These are phyloP conservation scores for Oryzias javanicus DNA, from an alignment of 2,113 vertebrate species.

Conservation along the genomic window DNA sequence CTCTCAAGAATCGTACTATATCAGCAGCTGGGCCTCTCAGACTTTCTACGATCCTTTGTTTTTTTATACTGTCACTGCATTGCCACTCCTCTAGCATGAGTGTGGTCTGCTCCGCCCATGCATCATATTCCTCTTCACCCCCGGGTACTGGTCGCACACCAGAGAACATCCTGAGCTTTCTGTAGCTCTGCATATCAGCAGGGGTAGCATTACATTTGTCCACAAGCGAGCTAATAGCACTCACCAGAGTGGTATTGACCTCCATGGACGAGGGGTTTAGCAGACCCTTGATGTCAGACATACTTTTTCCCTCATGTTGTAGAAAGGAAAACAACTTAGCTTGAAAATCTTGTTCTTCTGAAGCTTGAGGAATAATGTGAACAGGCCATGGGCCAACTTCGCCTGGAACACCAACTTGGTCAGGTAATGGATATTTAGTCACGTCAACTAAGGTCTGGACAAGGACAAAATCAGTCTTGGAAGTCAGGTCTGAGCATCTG, in stretches of 20 bases:
- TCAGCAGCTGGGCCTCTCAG: background rate
- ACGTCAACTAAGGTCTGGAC: background rate
- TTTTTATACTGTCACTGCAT: background rate
- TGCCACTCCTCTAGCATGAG: background rate
- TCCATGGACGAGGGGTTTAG: background rate
- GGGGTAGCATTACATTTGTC: background rate
- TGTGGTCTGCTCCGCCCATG: background rate
- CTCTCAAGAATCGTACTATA: background rate
- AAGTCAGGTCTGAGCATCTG: background rate
- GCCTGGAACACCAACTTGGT: background rate
- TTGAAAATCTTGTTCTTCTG: background rate
- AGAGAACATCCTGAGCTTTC: background rate
- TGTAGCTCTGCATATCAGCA: background rate
- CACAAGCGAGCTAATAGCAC: background rate
- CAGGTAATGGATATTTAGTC: background rate
- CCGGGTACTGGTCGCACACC: background rate
- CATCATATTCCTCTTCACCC: background rate
- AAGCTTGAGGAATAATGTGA: background rate
- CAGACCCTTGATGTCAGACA: background rate
- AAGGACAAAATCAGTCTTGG: background rate
- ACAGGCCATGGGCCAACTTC: background rate
- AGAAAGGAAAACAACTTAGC: background rate
- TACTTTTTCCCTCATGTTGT: background rate
- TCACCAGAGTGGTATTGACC: background rate
- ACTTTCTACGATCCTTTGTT: background rate